phyloP scores from a whole-genome alignment of 2,797 vertebrate species.

The Champsocephalus gunnari region DNA sequence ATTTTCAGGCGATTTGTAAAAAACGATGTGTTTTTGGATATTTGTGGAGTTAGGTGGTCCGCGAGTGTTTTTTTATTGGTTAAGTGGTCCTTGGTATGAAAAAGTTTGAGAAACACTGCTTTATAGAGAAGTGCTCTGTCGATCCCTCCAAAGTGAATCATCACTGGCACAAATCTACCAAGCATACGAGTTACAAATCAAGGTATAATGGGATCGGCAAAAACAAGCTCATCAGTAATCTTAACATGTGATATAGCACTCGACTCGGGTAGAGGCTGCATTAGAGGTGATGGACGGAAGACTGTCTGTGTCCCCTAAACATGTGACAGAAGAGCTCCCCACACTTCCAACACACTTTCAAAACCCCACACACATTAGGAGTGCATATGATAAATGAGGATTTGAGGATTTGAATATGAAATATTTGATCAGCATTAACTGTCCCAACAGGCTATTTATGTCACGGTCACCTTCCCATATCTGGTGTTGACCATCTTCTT shows the following conservation, averaged over 20 bases:
- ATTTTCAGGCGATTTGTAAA: too few relatives aligned
- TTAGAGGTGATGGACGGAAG: background rate
- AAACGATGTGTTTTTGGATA: too few relatives aligned
- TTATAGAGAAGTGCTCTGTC: background rate
- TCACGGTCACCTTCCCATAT: slow-evolving; percentile 92
- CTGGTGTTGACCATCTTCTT: slow-evolving; percentile 92
- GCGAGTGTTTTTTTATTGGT: too few relatives aligned
- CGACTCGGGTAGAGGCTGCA: background rate
- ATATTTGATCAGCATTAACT: background rate
- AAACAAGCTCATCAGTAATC: background rate
- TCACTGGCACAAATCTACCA: slow-evolving; percentile 1
- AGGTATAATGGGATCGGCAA: background rate
- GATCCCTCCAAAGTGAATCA: background rate
- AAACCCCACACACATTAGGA: background rate
- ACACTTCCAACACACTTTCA: background rate
- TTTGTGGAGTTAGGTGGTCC: too few relatives aligned
- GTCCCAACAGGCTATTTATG: slow-evolving; percentile 86
- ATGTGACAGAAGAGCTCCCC: background rate
- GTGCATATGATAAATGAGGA: background rate
- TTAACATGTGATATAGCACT: background rate
- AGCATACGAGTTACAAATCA: background rate
- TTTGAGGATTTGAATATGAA: background rate
- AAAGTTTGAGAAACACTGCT: too few relatives aligned
- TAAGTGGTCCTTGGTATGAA: too few relatives aligned
- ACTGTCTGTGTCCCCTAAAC: background rate